Base-by-base conservation (phyloP, 2,888 invertebrate species). In the Torymus aiolomorphi region DNA sequence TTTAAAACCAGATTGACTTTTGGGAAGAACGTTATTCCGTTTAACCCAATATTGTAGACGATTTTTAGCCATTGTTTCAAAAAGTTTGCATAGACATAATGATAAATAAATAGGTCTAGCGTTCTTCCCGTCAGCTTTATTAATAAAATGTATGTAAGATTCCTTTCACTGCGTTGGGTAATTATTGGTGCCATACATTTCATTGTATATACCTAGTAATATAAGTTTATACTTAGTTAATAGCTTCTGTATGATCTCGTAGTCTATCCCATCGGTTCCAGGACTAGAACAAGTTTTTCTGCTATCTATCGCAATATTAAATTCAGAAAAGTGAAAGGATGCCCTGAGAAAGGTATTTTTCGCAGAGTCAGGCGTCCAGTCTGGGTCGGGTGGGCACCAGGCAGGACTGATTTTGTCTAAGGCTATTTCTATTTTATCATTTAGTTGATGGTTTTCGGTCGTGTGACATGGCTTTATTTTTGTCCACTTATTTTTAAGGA, bases 41-140 rank as follows among this genome's bases (percentile, higher is more conserved):
- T 76, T 52, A 16, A 62, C 1, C 80, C 76, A 72, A 16, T 42
- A 76, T 18, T 73, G 62, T 0, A 80, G n/a, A 24, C 24, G 24
- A 3, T 24, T 24, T 24, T 24, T 24, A 24, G 3, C 24, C 3
- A 24, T 24, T 24, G 62, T 77, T 69, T 80, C 66, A 8, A 80
- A 76, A 0, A 80, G 31, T n/a, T n/a, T n/a, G n/a, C n/a, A n/a
- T n/a, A n/a, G n/a, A n/a, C n/a, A n/a, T n/a, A n/a, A n/a, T n/a
- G n/a, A n/a, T n/a, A n/a, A n/a, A n/a, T n/a, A n/a, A n/a, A n/a
- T n/a, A n/a, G n/a, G n/a, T n/a, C n/a, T n/a, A n/a, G n/a, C n/a
- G n/a, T n/a, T n/a, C n/a, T n/a, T n/a, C n/a, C n/a, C n/a, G n/a
- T n/a, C n/a, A n/a, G n/a, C n/a, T n/a, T n/a, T n/a, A n/a, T n/a